Evolutionary conservation across 1,140 invertebrate genomes (phyloP), one percentile per base, ranked within the genome.

Genomic region (Laodelphax striatellus): DNA sequence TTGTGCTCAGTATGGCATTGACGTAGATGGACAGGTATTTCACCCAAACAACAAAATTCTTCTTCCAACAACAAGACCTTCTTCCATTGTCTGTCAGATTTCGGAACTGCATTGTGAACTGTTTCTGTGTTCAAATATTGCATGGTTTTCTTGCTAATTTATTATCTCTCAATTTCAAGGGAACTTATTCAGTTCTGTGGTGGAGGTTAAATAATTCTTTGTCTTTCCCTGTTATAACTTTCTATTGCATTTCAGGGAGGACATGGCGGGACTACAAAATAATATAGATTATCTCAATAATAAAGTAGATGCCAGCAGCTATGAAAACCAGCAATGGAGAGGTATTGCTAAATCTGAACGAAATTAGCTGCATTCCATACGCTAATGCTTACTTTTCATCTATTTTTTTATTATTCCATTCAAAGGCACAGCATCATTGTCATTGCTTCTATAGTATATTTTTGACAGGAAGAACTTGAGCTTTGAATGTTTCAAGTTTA

Each of bases 181-280:
- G 24, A 28, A 28, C 24, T 28, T 28, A 28, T 28, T 28, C 24
- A 28, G 24, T 28, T 31, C 17, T 22, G 21, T 38, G 34, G 34
- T 38, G 34, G 34, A 8, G 34, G 34, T 38, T 9, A 2, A 38
- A 24, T 17, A 55, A 3, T 9, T 55, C 9, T 55, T 55, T 22
- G 44, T 54, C 56, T 53, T 28, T 58, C 53, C 56, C 57, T 61
- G 42, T 63, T 66, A 62, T 66, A 64, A 38, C 34, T 38, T 38
- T 13, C 11, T 9, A 38, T 38, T 38, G 34, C 34, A 62, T 68
- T 69, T 62, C 68, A 79, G 78, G 75, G 69, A 78, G 73, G 75
- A 77, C 69, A 76, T 78, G 74, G 74, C 70, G 71, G 70, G 64
- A 60, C 66, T 77, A 72, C 76, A 77, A 73, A 75, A 62, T 71